A percentile compares a stretch with the other conserved stretches of the same genome.
phyloP scores from a whole-genome alignment of 2,113 vertebrate genomes.

The Ciconia maguari region DNA sequence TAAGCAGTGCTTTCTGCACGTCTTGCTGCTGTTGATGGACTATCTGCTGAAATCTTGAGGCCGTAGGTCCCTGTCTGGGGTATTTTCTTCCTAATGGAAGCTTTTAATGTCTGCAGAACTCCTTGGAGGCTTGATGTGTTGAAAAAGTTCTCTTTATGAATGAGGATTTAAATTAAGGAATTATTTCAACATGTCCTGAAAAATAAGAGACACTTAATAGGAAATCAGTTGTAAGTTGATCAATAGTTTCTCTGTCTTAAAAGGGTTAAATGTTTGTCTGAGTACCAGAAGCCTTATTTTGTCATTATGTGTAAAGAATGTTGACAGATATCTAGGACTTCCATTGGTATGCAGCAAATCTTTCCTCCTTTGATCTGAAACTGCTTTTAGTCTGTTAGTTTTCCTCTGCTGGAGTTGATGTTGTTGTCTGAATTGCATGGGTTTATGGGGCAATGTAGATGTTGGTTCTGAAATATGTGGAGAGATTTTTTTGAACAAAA shows the following conservation, averaged over 20 bases:
- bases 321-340: neutral
- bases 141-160: neutral
- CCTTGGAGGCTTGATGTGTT: neutral
- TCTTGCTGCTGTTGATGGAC: neutral
- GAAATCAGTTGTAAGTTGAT: neutral
- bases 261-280: neutral
- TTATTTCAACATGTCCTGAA: neutral
- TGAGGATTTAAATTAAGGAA: neutral
- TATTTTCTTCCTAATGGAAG: neutral
- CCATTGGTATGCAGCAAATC: neutral
- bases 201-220: rapidly evolving
- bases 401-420: neutral
- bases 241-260: neutral
- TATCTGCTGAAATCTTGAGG: neutral
- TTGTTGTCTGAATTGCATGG: neutral
- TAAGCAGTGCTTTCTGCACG: neutral
- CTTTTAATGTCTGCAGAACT: neutral
- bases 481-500: neutral
- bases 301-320: neutral
- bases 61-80: rapidly evolving
- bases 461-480: neutral
- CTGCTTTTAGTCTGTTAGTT: neutral
- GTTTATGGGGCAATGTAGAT: neutral
- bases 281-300: neutral
- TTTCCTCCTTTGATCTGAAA: neutral